Conservation (phyloP, 2,888 invertebrate species). For the Calliopum simillimum region DNA sequence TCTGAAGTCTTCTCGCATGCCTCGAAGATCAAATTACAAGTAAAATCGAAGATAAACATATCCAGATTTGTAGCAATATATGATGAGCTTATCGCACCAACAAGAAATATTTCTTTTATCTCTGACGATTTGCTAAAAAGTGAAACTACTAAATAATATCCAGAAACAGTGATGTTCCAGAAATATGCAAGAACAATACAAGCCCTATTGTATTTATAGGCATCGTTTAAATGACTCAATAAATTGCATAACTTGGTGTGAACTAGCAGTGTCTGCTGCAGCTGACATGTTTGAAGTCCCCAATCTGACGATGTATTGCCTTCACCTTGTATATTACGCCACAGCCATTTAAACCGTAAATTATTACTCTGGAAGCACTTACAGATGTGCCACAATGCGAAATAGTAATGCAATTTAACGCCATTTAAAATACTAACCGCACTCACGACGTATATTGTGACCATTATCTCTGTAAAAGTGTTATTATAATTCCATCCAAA, state of each 20-base stretch:
- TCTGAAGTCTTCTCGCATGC: not conserved
- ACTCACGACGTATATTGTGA: not conserved
- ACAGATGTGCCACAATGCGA: conserved; percentile 1
- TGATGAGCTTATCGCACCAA: not conserved
- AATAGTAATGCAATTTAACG: not conserved
- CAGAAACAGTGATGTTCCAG: not conserved
- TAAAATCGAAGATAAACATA: conserved; percentile 4
- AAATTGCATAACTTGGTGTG: not conserved
- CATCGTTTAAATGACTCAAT: not conserved
- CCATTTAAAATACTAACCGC: not conserved
- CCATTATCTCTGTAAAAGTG: not conserved
- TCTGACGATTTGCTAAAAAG: too few relatives aligned
- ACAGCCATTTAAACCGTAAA: not conserved
- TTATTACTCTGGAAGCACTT: not conserved
- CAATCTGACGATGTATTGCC: too few relatives aligned
- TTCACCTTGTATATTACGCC: too few relatives aligned
- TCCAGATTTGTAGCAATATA: not conserved
- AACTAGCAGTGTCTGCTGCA: not conserved
- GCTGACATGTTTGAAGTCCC: not conserved
- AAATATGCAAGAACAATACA: not conserved
- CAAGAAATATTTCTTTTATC: too few relatives aligned
- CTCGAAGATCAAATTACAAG: not conserved
- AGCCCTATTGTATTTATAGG: not conserved
- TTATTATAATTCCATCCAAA: too few relatives aligned
- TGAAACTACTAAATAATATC: not conserved